A percentile compares a stretch with the other conserved stretches of the same genome.
Conservation (phyloP, 2,113 vertebrate genomes). For the Thymallus thymallus region DNA sequence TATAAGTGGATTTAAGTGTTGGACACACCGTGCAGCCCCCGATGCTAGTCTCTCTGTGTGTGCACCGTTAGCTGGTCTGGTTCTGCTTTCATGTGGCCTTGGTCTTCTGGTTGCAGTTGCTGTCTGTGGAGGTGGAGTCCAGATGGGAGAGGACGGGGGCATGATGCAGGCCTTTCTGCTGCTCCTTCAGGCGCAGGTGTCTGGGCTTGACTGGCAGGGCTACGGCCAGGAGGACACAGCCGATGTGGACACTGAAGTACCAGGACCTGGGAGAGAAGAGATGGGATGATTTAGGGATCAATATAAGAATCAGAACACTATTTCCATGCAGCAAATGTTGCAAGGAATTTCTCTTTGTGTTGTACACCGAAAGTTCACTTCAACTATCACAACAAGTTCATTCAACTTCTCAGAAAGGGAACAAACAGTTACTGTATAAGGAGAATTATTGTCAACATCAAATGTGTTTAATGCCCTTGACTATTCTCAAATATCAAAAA, state of each 20-base stretch:
- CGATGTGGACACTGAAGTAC: slow-evolving; percentile 84
- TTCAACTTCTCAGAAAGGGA: too few relatives aligned
- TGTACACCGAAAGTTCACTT: too few relatives aligned
- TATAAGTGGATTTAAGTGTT: neutral
- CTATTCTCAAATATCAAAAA: too few relatives aligned
- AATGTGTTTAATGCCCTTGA: too few relatives aligned
- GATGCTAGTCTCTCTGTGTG: slow-evolving; percentile 22
- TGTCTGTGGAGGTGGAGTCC: slow-evolving; percentile 65
- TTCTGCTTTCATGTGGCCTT: slow-evolving; percentile 68
- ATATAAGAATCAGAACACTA: too few relatives aligned
- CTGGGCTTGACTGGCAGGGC: slow-evolving; percentile 81
- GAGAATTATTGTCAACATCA: too few relatives aligned
- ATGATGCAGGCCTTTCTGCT: slow-evolving; percentile 51
- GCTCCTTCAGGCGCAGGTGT: slow-evolving; percentile 72
- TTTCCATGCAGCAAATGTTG: too few relatives aligned
- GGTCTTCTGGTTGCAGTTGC: slow-evolving; percentile 72
- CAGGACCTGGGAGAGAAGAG: slow-evolving; percentile 76
- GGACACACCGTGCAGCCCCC: slow-evolving; percentile 7
- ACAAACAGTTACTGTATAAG: too few relatives aligned
- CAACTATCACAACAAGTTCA: too few relatives aligned
- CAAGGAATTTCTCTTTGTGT: too few relatives aligned
- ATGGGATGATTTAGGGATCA: neutral
- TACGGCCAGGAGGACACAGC: slow-evolving; percentile 79
- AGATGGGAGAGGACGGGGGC: slow-evolving; percentile 67
- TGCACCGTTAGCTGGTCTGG: too few relatives aligned